Conservation (phyloP, 2,113 vertebrate genomes). For the Chaetura pelagica region DNA sequence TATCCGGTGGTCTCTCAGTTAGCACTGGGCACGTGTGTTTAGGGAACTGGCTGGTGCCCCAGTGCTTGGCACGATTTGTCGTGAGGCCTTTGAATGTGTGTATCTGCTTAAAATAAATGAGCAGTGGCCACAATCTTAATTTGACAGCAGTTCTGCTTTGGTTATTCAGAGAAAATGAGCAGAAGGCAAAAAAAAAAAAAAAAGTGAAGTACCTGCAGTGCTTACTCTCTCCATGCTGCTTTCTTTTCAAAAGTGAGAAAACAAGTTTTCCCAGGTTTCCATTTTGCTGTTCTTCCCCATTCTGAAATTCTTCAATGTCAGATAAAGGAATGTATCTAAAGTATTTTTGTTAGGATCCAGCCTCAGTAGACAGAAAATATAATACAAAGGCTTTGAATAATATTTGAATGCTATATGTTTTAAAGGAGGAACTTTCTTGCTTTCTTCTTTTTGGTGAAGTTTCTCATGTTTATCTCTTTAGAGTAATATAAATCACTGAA, state of each 20-base stretch:
- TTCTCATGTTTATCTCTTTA: background rate
- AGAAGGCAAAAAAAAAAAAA: background rate
- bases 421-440: background rate
- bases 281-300: background rate
- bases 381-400: background rate
- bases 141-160: background rate
- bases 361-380: background rate
- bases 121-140: background rate
- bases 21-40: background rate
- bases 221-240: background rate
- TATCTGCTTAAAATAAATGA: background rate
- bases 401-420: background rate
- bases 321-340: background rate
- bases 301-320: background rate
- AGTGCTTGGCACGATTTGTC: background rate
- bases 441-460: background rate
- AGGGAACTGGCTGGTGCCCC: background rate
- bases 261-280: background rate
- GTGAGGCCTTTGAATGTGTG: background rate
- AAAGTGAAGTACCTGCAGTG: background rate
- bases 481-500: background rate
- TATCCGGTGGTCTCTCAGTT: background rate
- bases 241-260: background rate
- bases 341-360: background rate
- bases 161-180: background rate